A percentile compares a stretch with the other conserved stretches of the same genome.
phyloP scores from a whole-genome alignment of 1,140 invertebrate genomes.

The Drosophila simulans region DNA sequence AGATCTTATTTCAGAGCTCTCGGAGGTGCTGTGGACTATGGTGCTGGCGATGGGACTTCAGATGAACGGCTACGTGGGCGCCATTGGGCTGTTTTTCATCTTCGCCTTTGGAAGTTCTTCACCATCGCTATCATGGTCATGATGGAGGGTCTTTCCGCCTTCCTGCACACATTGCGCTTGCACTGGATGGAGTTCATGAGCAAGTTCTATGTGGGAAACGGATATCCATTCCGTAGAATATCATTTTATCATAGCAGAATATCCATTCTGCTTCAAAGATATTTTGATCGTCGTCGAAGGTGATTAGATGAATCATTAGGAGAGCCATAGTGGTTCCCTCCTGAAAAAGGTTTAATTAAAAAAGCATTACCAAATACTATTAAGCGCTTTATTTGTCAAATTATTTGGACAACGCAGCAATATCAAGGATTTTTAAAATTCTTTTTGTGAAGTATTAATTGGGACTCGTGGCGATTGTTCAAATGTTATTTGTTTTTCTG shows the following conservation, averaged over 20 bases:
- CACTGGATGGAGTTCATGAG: constrained; percentile 99
- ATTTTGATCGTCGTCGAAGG: constrained; percentile 88
- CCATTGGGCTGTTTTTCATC: constrained; percentile 88
- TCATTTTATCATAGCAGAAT: no score
- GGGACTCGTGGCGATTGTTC: no score
- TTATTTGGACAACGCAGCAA: not conserved
- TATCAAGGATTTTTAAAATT: no score
- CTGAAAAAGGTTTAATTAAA: constrained; percentile 6
- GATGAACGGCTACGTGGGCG: constrained; percentile 53
- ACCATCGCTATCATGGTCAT: constrained; percentile 97
- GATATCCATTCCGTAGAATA: constrained; percentile 90
- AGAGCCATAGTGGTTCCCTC: not conserved
- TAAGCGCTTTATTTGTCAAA: not conserved
- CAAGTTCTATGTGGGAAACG: constrained; percentile 97
- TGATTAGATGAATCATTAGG: constrained; percentile 31
- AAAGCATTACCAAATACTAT: constrained; percentile 12
- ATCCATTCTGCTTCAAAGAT: constrained; percentile 95
- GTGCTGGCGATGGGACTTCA: constrained; percentile 86
- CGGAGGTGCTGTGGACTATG: constrained; percentile 96
- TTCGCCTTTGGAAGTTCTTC: constrained; percentile 94
- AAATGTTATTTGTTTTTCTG: no score
- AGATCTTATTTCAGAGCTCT: constrained; percentile 89
- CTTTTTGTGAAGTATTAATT: not conserved
- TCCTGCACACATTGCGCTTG: constrained; percentile 98
- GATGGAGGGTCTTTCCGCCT: constrained; percentile 99